Base-by-base conservation (phyloP, 2,113 vertebrate species). In the Cephalopholis sonnerati region DNA sequence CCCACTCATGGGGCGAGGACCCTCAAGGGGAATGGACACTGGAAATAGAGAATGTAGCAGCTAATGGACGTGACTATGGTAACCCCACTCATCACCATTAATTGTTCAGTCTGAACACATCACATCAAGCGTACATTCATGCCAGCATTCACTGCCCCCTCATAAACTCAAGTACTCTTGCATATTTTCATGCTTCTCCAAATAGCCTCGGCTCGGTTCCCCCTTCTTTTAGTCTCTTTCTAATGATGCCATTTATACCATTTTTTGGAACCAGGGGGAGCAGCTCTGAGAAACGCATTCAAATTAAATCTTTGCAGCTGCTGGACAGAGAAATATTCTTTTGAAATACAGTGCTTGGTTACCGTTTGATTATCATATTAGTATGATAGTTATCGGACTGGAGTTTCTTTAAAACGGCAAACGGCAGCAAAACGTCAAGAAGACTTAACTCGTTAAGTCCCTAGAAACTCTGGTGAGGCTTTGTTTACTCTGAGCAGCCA, bases 1-100 rank as follows among this genome's bases (percentile, higher is more conserved):
- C 98, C 0, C 98, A 99, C 86, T 97, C 97, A 0, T 99, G 98
- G 98, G 98, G 98, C 0, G 98, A 99, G 91, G 96, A 99, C 62
- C 97, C 98, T 1, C 91, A 95, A 0, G 98, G 98, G 50, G 97
- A 99, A 57, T 99, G 98, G 98, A 95, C 96, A 67, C 93, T 99
- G 83, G 98, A 99, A 91, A 96, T 99, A 0, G 97, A 99, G 88
- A 99, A 98, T 77, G 95, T 96, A 29, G 96, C 96, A 0, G 95
- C 96, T 12, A 96, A 96, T 84, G 97, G 96, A 48, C 92, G 57
- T 82, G 97, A 99, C 92, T 97, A 98, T 0, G 98, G 98, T 99
- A 93, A 94, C 75, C 9, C 53, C 32, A 36, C 81, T 79, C 65
- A 16, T 81, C 70, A 13, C 41, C 71, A 24, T 74, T 82, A 72